These are phyloP conservation scores for Leptinotarsa juncta DNA, from an alignment of 2,888 invertebrate genomes.

Conservation along the genomic window DNA sequence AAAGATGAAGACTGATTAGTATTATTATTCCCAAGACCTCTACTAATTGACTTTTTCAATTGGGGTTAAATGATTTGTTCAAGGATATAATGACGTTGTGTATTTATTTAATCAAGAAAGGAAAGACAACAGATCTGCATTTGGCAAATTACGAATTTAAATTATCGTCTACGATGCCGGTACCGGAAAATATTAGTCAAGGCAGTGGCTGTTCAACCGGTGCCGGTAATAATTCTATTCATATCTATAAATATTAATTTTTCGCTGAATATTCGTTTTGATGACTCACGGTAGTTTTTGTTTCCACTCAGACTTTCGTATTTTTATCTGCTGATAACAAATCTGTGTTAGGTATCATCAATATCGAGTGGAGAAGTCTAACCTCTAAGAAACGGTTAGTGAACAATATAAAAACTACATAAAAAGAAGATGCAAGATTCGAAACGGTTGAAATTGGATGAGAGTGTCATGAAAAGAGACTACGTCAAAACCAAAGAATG, in stretches of 20 bases:
- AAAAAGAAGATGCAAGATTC: slow-evolving; percentile 42
- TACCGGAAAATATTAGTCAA: background rate
- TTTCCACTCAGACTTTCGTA: too few species aligned
- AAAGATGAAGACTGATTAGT: background rate
- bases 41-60: slow-evolving; percentile 45
- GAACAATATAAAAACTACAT: background rate
- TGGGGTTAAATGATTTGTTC: slow-evolving; percentile 47
- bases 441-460: slow-evolving; percentile 54
- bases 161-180: background rate
- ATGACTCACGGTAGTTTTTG: too few species aligned
- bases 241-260: too few species aligned
- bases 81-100: slow-evolving; percentile 42
- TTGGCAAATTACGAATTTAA: background rate
- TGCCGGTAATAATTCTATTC: too few species aligned
- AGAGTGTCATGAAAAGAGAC: background rate
- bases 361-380: background rate
- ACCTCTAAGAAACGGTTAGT: too few species aligned
- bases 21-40: slow-evolving; percentile 14
- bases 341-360: slow-evolving; percentile 26
- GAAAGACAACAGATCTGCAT: background rate
- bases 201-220: too few species aligned
- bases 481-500: slow-evolving; percentile 5
- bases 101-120: background rate
- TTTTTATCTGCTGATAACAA: too few species aligned
- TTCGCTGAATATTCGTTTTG: too few species aligned